Base-by-base conservation (phyloP, 2,113 vertebrate genomes). In the Leuciscus idus region DNA sequence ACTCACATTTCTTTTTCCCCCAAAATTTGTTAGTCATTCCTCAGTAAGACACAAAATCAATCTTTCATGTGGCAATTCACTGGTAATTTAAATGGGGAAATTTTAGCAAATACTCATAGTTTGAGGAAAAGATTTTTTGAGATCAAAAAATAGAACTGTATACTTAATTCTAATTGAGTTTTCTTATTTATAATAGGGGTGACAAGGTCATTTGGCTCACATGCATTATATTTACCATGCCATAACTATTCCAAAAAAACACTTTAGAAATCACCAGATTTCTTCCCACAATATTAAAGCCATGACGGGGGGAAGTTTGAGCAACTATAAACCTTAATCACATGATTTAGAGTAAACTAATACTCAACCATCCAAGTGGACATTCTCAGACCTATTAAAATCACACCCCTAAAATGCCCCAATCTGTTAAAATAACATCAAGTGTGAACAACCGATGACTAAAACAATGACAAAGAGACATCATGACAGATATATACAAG, bases 21-120 rank as follows among this genome's bases (percentile, higher is more conserved):
- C 50, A 5, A 15, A 81, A 48, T 48, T 46, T 62, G 33, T 62
- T 46, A 81, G 78, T 81, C 59, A 64, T 81, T 81, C 59, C 21
- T 21, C 15, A 46, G 17, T 48, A 48, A 64, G 26, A 19, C 39
- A 48, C 15, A 81, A 3, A 80, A 81, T 48, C 39, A 11, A 17
- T 81, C 39, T 48, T 64, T 81, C 79, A 64, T 30, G n/a, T 21
- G 79, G 59, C 7, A 80, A 26, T 62, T 26, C 10, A 77, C 48
- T 30, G 2, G 13, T 77, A 26, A 77, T 55, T 55, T 26, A 77
- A 23, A 57, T 23, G 28, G 19, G 50, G 3, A 57, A 3, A 4
- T 57, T 19, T 57, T 15, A 2, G 5, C 48, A 74, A 5, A 26
- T 3, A 50, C n/a, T 28, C 74, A 48, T 48, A 17, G 26, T 28